Conservation (phyloP, 2,797 vertebrate genomes). For the Chrosomus eos region DNA sequence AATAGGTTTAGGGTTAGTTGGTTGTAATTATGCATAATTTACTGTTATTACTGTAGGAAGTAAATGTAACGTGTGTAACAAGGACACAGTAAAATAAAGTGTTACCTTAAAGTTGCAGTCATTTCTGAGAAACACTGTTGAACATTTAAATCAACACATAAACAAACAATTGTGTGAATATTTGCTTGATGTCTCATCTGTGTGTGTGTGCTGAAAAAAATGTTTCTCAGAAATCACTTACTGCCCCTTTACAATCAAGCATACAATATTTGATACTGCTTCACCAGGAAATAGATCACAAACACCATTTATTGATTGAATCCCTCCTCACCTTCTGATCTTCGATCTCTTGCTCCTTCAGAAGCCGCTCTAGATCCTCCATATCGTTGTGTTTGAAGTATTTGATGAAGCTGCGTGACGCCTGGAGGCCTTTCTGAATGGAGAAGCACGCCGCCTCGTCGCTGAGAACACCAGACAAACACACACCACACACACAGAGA, state of each 20-base stretch:
- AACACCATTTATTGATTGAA: not conserved
- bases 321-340: conserved; percentile 87
- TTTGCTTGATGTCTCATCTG: not conserved
- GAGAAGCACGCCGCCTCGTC: conserved; percentile 95
- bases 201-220: not conserved
- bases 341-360: conserved; percentile 92
- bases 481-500: not conserved
- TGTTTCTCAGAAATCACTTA: not conserved
- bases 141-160: not conserved
- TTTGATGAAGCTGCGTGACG: conserved; percentile 94
- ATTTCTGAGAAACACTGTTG: not conserved
- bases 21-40: not conserved
- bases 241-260: not conserved
- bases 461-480: conserved; percentile 69
- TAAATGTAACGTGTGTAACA: not conserved
- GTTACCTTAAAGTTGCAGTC: not conserved
- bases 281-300: not conserved
- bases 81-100: not conserved
- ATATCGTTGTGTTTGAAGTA: conserved; percentile 98
- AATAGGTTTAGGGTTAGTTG: no score
- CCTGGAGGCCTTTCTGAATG: conserved; percentile 97
- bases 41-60: not conserved
- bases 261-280: not conserved
- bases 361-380: conserved; percentile 89
- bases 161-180: not conserved